Conservation (phyloP, 2,888 invertebrate genomes). For the Terebella lapidaria region DNA sequence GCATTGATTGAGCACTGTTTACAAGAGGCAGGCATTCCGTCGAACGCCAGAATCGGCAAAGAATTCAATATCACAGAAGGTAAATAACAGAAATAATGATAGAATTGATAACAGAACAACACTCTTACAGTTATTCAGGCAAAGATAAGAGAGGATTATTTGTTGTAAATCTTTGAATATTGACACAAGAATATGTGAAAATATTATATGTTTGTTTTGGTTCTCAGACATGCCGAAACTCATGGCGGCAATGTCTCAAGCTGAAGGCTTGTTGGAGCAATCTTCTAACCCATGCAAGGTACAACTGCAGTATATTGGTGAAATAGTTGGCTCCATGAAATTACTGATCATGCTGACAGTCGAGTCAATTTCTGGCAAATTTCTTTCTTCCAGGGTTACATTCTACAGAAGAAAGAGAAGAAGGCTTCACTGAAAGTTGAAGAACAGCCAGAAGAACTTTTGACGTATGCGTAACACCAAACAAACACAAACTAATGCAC, state of each 20-base stretch:
- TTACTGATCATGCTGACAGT: too few relatives aligned
- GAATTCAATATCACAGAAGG: conserved; percentile 58
- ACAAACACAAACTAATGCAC: too few relatives aligned
- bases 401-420: conserved; percentile 78
- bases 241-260: conserved; percentile 16
- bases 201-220: neutral
- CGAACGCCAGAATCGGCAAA: conserved; percentile 59
- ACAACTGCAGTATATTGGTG: too few relatives aligned
- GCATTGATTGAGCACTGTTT: conserved; percentile 88
- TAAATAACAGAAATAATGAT: conserved; percentile 12
- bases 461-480: conserved; percentile 43
- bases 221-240: conserved; percentile 32
- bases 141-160: too few relatives aligned
- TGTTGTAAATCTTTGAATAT: too few relatives aligned
- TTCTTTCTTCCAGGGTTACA: conserved; percentile 63
- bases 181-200: too few relatives aligned
- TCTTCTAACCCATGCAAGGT: conserved; percentile 7
- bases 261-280: conserved; percentile 13
- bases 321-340: too few relatives aligned
- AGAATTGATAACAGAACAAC: neutral
- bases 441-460: conserved; percentile 33
- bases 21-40: conserved; percentile 64
- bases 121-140: too few relatives aligned
- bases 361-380: neutral
- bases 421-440: conserved; percentile 52